Evolutionary conservation across 1,140 invertebrate species (phyloP).

Genomic region (Brachionus calyciflorus): DNA sequence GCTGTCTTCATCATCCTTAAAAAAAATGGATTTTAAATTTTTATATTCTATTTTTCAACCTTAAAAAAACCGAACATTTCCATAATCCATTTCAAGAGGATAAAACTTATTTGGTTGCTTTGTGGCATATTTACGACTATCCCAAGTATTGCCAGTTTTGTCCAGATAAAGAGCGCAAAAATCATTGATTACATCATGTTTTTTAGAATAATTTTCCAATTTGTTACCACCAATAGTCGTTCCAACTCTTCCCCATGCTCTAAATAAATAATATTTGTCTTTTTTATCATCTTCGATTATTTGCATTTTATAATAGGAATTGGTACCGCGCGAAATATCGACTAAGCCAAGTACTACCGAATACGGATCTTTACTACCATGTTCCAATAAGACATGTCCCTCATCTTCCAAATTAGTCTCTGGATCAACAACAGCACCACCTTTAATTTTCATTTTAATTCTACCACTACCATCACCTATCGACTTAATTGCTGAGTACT

Average conservation of each 20-base stretch:
- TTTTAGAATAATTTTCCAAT: conserved; percentile 64
- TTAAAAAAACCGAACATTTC: conserved; percentile 50
- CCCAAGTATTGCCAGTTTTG: conserved; percentile 80
- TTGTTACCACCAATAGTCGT: conserved; percentile 80
- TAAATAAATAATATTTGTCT: conserved; percentile 75
- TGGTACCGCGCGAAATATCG: conserved; percentile 79
- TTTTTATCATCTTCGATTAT: conserved; percentile 72
- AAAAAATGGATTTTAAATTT: not conserved
- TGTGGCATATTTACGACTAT: conserved; percentile 68
- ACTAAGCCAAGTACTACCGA: conserved; percentile 76
- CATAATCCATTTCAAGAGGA: conserved; percentile 86
- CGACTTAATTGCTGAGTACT: not conserved
- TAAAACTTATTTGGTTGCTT: conserved; percentile 80
- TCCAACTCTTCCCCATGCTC: conserved; percentile 90
- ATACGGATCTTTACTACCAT: conserved; percentile 64
- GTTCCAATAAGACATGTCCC: conserved; percentile 72
- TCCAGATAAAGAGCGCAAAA: conserved; percentile 72
- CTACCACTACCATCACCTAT: conserved; percentile 52
- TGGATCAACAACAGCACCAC: conserved; percentile 80
- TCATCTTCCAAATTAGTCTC: conserved; percentile 75
- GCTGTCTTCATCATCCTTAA: not conserved
- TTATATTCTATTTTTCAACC: not conserved
- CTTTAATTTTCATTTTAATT: conserved; percentile 70
- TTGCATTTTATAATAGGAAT: conserved; percentile 93
- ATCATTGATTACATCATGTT: conserved; percentile 62